Evolutionary conservation across 2,888 invertebrate species (phyloP).

Genomic region (Druceiella hillmani): DNA sequence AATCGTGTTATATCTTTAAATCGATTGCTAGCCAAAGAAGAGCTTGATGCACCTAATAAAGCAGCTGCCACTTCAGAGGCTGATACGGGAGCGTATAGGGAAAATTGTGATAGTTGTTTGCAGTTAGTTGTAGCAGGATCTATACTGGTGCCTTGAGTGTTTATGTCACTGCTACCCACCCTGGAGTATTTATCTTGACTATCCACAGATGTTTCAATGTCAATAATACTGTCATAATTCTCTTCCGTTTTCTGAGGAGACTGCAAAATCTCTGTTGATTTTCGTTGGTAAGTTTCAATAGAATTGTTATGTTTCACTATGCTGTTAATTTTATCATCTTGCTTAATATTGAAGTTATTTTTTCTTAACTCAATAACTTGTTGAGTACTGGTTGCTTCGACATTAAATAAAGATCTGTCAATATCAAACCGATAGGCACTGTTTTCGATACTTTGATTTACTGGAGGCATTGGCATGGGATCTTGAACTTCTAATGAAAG

Average conservation of each 20-base stretch:
- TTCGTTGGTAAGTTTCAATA: no score
- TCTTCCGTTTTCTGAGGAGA: no score
- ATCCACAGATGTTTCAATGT: no score
- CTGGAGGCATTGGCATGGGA: neutral
- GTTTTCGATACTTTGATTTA: slow-evolving; percentile 3
- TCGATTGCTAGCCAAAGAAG: slow-evolving; percentile 33
- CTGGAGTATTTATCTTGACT: no score
- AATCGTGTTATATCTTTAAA: slow-evolving; percentile 30
- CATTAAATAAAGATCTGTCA: slow-evolving; percentile 21
- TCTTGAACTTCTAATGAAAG: neutral
- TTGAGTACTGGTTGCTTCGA: slow-evolving; percentile 14
- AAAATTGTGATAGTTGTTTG: slow-evolving; percentile 12
- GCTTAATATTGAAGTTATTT: neutral
- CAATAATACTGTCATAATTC: no score
- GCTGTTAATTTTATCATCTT: no score
- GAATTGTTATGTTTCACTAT: no score
- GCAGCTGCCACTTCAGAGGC: slow-evolving; percentile 49
- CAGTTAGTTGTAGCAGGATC: neutral
- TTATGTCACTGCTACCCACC: no score
- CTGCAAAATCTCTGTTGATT: no score
- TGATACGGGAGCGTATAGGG: slow-evolving; percentile 43
- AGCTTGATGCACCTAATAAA: slow-evolving; percentile 47
- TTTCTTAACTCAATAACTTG: slow-evolving; percentile 1
- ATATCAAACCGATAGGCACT: slow-evolving; percentile 17
- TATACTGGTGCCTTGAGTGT: no score